Conservation (phyloP, 2,113 vertebrate genomes). For the Ochotona princeps region DNA sequence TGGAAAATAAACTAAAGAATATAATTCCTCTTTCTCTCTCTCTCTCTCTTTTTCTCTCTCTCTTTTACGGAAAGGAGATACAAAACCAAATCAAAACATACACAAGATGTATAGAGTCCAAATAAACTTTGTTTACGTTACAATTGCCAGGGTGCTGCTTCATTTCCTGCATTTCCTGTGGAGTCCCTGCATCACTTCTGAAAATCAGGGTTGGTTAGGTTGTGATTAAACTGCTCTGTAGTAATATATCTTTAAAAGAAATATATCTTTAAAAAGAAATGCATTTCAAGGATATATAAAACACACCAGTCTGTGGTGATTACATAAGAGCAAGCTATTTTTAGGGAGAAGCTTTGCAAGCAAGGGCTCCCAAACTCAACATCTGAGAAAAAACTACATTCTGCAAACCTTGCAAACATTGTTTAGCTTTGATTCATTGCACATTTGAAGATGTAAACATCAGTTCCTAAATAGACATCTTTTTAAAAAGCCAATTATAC, state of each 20-base stretch:
- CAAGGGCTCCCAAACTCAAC: neutral
- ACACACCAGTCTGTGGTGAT: slow-evolving; percentile 31
- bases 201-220: slow-evolving; percentile 21
- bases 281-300: slow-evolving; percentile 28
- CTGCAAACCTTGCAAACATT: neutral
- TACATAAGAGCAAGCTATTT: slow-evolving; percentile 69
- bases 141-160: neutral
- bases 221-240: slow-evolving; percentile 12
- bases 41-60: too few species aligned
- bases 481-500: slow-evolving; percentile 34
- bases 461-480: neutral
- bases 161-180: neutral
- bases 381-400: neutral
- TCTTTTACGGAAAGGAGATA: too few species aligned
- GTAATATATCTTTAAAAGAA: neutral
- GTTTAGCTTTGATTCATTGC: neutral
- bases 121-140: neutral
- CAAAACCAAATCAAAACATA: too few species aligned
- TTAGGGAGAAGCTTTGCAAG: slow-evolving; percentile 62
- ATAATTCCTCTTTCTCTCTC: too few species aligned
- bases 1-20: too few species aligned
- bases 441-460: neutral
- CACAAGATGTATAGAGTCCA: neutral
- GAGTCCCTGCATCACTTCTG: neutral
- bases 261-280: slow-evolving; percentile 25